Base-by-base conservation (phyloP, 2,888 invertebrate species). In the Pseudococcus jackbeardsleyi region DNA sequence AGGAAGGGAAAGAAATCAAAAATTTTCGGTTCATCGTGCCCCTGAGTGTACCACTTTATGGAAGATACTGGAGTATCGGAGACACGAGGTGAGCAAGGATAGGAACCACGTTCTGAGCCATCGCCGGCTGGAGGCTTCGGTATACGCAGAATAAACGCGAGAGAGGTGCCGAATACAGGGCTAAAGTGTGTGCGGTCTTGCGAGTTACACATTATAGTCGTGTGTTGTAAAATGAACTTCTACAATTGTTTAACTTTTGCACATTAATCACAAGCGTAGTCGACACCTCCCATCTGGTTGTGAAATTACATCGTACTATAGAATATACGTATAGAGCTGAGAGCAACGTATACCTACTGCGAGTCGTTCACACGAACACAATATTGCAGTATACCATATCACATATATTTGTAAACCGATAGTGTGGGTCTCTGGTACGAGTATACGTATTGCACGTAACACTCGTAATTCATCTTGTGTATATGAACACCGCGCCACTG, bases 261-360 rank as follows among this genome's bases (percentile, higher is more conserved):
- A 79, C 79, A 79, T 79, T 79, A 79, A 79, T 79, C 79, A 79
- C 79, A 46, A 79, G 9, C 79, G 42, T 42, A 79, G 79, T 79
- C 79, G 79, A 79, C 79, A 79, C 79, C 79, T 79, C 79, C 79
- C 79, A 79, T 79, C 79, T 79, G 79, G 79, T 79, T 79, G 79
- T 42, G 79, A 79, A 79, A 79, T 79, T 79, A 79, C 79, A 42
- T 79, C 79, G 79, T 19, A 59, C 19, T 6, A 59, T 19, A 19
- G 1, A 33, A 33, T 33, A 33, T 33, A 33, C 26, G 26, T 33
- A 33, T 7, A 7, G 7, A 59, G 59, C 19, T 19, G 59, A 59
- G 59, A 59, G n/a, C 59, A 59, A 9, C 19, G 19, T 59, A 59
- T 33, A 59, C 59, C 54, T 17, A 54, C 54, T 46, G 26, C 26